Evolutionary conservation across 2,888 invertebrate species (phyloP), one percentile per base, ranked within the genome.

Genomic region (Ophion ellenae): DNA sequence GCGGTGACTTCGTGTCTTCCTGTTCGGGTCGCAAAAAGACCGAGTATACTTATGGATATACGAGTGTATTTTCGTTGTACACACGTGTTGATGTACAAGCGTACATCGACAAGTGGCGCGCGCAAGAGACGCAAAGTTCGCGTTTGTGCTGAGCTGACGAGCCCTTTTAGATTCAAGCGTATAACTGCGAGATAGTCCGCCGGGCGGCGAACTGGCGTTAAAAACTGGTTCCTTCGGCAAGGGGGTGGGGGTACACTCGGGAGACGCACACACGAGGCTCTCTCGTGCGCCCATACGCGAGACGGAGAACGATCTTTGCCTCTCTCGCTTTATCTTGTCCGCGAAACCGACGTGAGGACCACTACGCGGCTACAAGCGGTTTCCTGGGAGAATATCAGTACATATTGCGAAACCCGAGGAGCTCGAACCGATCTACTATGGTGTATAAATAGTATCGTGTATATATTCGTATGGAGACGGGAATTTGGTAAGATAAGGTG

Each of bases 181-280:
- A 11, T 53, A n/a, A 40, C 24, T 78, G 40, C 47, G 61, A 64
- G 28, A 76, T 77, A 85, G 86, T 84, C 73, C 53, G 17, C 17
- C 85, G 78, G 85, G 24, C 83, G 74, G 85, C 86, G 76, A 86
- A 84, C 86, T 86, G 86, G 87, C 85, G 87, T 87, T 86, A 87
- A 88, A 91, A 91, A 91, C 91, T 91, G 91, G 91, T 91, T 91
- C 90, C 89, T 88, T 88, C 83, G 83, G 86, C 74, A 73, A 76
- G 75, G 78, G 63, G 32, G 32, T 0, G 32, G 32, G 32, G 32
- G 40, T 67, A 40, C 40, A 40, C 63, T 64, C 75, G 75, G 53
- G 71, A 47, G 57, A 61, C 70, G 69, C 67, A 82, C 85, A 45
- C 69, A 61, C 45, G 83, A 61, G 57, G 36, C 73, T 74, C 75